phyloP scores from a whole-genome alignment of 2,797 vertebrate genomes.

The Microctenopoma lineatum region DNA sequence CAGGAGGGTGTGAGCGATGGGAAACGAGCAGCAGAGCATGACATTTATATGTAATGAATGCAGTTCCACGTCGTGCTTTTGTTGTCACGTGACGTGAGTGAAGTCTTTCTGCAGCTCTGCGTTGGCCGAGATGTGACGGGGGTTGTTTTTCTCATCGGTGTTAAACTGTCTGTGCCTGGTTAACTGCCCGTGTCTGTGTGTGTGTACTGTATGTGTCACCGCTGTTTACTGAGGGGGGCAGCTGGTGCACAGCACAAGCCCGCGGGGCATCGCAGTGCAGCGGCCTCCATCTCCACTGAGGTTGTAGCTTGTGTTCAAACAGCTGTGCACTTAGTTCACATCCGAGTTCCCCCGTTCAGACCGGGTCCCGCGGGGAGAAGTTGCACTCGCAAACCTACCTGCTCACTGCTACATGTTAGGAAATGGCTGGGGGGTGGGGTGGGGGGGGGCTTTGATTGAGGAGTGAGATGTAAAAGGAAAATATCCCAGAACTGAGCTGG shows the following conservation, averaged over 20 bases:
- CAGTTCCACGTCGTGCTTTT: slow-evolving; percentile 47
- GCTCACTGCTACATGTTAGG: slow-evolving; percentile 29
- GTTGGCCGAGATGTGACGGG: not conserved
- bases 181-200: slow-evolving; percentile 25
- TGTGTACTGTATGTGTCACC: slow-evolving; percentile 43
- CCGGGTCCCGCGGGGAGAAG: slow-evolving; percentile 23
- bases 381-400: slow-evolving; percentile 35
- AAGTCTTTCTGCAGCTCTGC: slow-evolving; percentile 1
- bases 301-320: slow-evolving; percentile 53
- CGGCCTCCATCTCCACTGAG: slow-evolving; percentile 49
- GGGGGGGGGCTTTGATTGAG: slow-evolving; percentile 16
- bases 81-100: slow-evolving; percentile 26
- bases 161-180: slow-evolving; percentile 2
- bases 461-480: not conserved
- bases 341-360: slow-evolving; percentile 58
- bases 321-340: slow-evolving; percentile 72
- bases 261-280: slow-evolving; percentile 41
- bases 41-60: slow-evolving; percentile 72
- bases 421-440: slow-evolving; percentile 15
- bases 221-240: slow-evolving; percentile 54
- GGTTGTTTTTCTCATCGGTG: slow-evolving; percentile 21
- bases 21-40: slow-evolving; percentile 55
- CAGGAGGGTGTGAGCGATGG: slow-evolving; percentile 28
- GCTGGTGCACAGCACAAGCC: slow-evolving; percentile 48
- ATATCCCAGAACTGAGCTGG: slow-evolving; percentile 26